Evolutionary conservation across 2,113 vertebrate species (phyloP).

Genomic region (Piprites chloris): DNA sequence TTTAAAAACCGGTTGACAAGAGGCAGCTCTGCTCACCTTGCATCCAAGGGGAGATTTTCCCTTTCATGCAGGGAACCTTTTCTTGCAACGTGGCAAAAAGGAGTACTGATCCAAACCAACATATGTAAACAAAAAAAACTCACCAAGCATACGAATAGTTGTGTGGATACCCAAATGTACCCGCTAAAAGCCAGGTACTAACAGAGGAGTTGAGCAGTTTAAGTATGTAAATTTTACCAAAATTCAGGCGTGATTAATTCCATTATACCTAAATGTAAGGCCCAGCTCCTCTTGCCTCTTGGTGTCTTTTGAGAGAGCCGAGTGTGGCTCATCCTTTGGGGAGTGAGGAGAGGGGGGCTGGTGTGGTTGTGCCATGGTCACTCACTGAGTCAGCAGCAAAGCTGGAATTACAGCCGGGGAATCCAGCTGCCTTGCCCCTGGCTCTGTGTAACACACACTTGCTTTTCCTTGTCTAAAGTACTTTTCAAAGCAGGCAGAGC

Average conservation of each 20-base stretch:
- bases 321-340: not conserved
- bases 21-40: not conserved
- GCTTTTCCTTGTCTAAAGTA: not conserved
- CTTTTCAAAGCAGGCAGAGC: not conserved
- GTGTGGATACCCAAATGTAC: not conserved
- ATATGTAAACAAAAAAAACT: not conserved
- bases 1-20: not conserved
- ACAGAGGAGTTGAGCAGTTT: not conserved
- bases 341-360: fast-evolving
- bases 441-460: not conserved
- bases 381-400: not conserved
- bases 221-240: not conserved
- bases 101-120: fast-evolving
- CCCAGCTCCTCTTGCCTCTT: fast-evolving
- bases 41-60: not conserved
- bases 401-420: not conserved
- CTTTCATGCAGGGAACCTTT: not conserved
- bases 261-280: not conserved
- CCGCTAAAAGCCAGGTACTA: not conserved
- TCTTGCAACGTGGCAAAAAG: not conserved
- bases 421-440: not conserved
- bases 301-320: not conserved
- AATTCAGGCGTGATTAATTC: not conserved
- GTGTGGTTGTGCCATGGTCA: fast-evolving
- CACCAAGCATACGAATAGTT: fast-evolving